Base-by-base conservation (phyloP, 2,113 vertebrate species). In the Hoplias malabaricus region DNA sequence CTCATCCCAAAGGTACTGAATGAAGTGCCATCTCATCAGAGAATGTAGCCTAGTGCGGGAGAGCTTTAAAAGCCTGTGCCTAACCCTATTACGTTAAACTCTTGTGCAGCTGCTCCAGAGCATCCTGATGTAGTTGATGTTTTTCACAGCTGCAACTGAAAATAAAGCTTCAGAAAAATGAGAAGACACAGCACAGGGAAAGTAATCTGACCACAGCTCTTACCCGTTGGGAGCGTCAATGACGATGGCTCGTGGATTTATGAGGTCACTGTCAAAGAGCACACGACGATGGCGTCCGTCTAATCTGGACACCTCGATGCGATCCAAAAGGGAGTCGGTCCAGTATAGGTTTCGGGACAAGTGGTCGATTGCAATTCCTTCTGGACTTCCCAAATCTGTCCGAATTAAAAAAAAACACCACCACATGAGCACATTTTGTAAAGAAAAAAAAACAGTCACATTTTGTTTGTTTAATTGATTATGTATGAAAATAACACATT, bases 331-430 rank as follows among this genome's bases (percentile, higher is more conserved):
- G 62, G 97, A 99, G 84, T 99, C 96, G 0, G 96, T 98, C 96
- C 96, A 98, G 92, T 96, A 98, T 79, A 99, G 88, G 82, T 94
- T 96, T 42, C 95, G 94, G 69, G 96, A 90, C 0, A 96, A 87
- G 33, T 95, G 93, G 88, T 99, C 96, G 0, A 99, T 53, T 12
- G 96, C 92, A 40, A 99, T 87, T 59, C 97, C 97, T 86, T 99
- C 97, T 2, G 97, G 97, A 77, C 96, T 97, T 81, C 93, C 93
- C 50, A 99, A 89, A 46, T 93, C 96, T 98, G 86, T 48, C 21
- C 16, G 81, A 67, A 73, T 61, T 1, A 13, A 1, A 72, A 19
- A 48, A 57, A 10, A n/a, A 25, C 38, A 56, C 34, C n/a, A n/a
- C n/a, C n/a, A n/a, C n/a, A n/a, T n/a, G n/a, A n/a, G n/a, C n/a